Conservation (phyloP, 2,888 invertebrate species). For the Steromphala cineraria region DNA sequence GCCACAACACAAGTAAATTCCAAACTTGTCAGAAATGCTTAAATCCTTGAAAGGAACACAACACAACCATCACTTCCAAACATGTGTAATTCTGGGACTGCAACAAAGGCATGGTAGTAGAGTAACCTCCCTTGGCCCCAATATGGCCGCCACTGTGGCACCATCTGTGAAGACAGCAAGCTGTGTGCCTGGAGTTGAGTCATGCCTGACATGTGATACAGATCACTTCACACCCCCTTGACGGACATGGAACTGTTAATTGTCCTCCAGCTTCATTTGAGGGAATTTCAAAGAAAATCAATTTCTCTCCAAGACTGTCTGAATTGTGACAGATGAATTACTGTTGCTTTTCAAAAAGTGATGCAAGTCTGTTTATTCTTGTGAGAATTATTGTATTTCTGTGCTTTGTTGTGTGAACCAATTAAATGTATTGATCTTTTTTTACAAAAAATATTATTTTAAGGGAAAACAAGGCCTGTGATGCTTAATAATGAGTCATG, state of each 20-base stretch:
- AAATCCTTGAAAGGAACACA: background rate
- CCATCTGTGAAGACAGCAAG: background rate
- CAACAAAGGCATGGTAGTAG: background rate
- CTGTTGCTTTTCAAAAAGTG: background rate
- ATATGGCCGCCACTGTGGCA: background rate
- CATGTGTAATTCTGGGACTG: background rate
- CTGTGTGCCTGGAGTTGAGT: background rate
- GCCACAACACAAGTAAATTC: background rate
- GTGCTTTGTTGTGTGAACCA: no score
- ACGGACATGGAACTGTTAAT: background rate
- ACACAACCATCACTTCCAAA: background rate
- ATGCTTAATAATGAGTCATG: no score
- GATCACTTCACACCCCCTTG: background rate
- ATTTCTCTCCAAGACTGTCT: background rate
- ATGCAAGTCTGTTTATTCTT: no score
- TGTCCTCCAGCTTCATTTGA: background rate
- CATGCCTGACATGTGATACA: background rate
- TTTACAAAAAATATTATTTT: no score
- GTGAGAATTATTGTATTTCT: no score
- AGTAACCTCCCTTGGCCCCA: background rate
- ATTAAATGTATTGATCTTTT: no score
- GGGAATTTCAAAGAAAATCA: constrained; percentile 8
- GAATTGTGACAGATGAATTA: background rate
- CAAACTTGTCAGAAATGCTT: background rate
- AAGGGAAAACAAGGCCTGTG: no score